phyloP scores from a whole-genome alignment of 2,113 vertebrate species.

The Xenotilapia longispinis region DNA sequence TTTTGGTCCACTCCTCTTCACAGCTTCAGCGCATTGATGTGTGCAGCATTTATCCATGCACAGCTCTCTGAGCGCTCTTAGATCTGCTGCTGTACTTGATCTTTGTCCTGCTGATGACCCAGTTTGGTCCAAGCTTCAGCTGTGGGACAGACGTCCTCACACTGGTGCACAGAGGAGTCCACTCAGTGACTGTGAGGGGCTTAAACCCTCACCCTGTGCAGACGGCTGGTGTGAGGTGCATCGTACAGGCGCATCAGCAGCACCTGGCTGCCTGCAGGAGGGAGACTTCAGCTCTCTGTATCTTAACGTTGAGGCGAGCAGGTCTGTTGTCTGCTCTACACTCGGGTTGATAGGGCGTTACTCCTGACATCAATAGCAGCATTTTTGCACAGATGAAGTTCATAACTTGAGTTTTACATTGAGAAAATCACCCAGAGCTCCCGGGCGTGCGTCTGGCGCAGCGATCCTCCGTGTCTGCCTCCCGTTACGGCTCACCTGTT shows the following conservation, averaged over 20 bases:
- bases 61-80: not conserved
- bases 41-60: not conserved
- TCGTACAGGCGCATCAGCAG: not conserved
- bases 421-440: not conserved
- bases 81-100: not conserved
- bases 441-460: not conserved
- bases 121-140: not conserved
- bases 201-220: not conserved
- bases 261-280: not conserved
- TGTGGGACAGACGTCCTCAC: not conserved
- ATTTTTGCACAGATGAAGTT: not conserved
- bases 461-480: not conserved
- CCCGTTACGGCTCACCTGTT: not conserved
- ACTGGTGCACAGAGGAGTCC: not conserved
- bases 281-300: not conserved
- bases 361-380: not conserved
- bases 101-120: not conserved
- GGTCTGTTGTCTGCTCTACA: not conserved
- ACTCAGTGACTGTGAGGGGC: not conserved
- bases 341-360: not conserved
- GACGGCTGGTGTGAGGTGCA: not conserved
- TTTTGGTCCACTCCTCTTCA: not conserved
- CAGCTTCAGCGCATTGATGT: not conserved
- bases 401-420: not conserved
- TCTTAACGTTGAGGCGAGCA: not conserved